A percentile compares a stretch with the other conserved stretches of the same genome.
Conservation (phyloP, 2,888 invertebrate genomes). For the Machimus atricapillus region DNA sequence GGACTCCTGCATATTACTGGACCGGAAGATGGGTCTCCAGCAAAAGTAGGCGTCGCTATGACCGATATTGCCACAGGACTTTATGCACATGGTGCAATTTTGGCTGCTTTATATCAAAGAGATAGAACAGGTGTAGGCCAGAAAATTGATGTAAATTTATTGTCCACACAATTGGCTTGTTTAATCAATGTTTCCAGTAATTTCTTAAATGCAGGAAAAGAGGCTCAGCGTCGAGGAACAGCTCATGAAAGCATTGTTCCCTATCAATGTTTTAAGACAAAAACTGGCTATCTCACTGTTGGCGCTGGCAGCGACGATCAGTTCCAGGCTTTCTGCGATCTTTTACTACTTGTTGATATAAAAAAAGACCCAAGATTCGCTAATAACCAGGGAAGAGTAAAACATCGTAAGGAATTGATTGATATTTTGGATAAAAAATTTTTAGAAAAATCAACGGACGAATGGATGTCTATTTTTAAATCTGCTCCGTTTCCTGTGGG, state of each 20-base stretch:
- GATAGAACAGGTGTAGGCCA: slow-evolving; percentile 82
- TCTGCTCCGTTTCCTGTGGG: slow-evolving; percentile 85
- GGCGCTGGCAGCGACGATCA: slow-evolving; percentile 88
- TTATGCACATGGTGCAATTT: slow-evolving; percentile 92
- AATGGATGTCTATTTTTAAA: slow-evolving; percentile 78
- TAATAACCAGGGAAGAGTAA: slow-evolving; percentile 78
- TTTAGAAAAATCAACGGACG: slow-evolving; percentile 70
- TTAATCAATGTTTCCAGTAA: slow-evolving; percentile 90
- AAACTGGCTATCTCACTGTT: slow-evolving; percentile 83
- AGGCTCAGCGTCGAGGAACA: slow-evolving; percentile 86
- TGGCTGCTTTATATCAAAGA: slow-evolving; percentile 86
- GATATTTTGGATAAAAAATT: slow-evolving; percentile 68
- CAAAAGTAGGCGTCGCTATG: slow-evolving; percentile 91
- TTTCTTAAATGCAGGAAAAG: slow-evolving; percentile 84
- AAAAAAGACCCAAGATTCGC: slow-evolving; percentile 69
- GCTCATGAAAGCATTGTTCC: slow-evolving; percentile 95
- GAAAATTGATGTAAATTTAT: slow-evolving; percentile 91
- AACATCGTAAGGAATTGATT: slow-evolving; percentile 75
- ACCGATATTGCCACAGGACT: slow-evolving; percentile 95
- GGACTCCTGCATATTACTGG: slow-evolving; percentile 92
- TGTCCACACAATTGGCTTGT: slow-evolving; percentile 89
- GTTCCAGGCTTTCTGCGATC: slow-evolving; percentile 75
- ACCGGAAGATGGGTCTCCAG: slow-evolving; percentile 80
- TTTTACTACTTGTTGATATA: slow-evolving; percentile 70
- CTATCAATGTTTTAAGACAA: slow-evolving; percentile 87